These are phyloP conservation scores for Drosophila histrio DNA, from an alignment of 2,888 invertebrate genomes.

Conservation along the genomic window DNA sequence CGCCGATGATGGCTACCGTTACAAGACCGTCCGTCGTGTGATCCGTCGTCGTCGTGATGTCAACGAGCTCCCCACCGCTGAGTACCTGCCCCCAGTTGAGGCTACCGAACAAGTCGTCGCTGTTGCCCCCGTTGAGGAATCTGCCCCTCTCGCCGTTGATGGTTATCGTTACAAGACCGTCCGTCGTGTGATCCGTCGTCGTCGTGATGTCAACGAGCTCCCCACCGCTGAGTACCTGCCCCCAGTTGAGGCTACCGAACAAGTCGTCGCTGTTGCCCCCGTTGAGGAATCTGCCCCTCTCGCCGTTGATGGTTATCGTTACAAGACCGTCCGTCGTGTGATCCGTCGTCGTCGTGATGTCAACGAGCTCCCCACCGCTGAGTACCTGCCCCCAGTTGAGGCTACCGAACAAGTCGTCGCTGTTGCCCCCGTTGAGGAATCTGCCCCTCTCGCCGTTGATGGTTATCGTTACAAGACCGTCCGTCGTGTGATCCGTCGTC, in stretches of 20 bases:
- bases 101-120: constrained; percentile 25
- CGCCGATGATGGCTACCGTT: constrained; percentile 63
- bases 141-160: constrained; percentile 51
- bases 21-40: constrained; percentile 65
- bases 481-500: constrained; percentile 59
- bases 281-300: constrained; percentile 41
- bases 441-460: constrained; percentile 51
- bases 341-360: constrained; percentile 71
- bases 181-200: constrained; percentile 63
- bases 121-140: constrained; percentile 23
- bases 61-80: constrained; percentile 52
- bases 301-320: constrained; percentile 71
- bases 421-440: constrained; percentile 49
- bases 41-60: constrained; percentile 75
- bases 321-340: constrained; percentile 73
- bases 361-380: constrained; percentile 36
- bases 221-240: constrained; percentile 68
- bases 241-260: constrained; percentile 40
- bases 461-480: constrained; percentile 77
- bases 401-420: constrained; percentile 51
- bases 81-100: constrained; percentile 50
- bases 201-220: constrained; percentile 76
- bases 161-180: constrained; percentile 69
- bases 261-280: constrained; percentile 1
- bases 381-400: constrained; percentile 56